Evolutionary conservation across 2,797 vertebrate genomes (phyloP).

Genomic region (Lophius americanus): DNA sequence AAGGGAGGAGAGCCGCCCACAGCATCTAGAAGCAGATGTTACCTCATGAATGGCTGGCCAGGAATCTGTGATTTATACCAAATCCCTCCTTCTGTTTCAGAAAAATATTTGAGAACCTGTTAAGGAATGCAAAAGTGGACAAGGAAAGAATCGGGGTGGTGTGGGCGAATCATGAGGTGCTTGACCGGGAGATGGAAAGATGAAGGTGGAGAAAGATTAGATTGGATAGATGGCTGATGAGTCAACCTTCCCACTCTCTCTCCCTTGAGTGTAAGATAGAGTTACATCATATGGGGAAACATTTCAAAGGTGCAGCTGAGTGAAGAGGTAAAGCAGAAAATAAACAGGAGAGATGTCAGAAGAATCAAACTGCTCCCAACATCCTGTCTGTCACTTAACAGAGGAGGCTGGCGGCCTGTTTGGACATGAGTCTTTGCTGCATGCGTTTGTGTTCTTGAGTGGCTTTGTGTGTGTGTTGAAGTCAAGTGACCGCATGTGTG

Average conservation of each 20-base stretch:
- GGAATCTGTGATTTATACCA: constrained; percentile 71
- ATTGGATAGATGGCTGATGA: constrained; percentile 33
- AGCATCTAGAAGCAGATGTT: constrained; percentile 73
- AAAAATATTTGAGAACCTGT: constrained; percentile 22
- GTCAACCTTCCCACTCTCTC: constrained; percentile 11
- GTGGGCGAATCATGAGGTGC: constrained; percentile 37
- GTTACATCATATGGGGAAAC: constrained; percentile 32
- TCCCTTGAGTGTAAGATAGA: constrained; percentile 14
- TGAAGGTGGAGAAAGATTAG: constrained; percentile 40
- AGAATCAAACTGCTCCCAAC: constrained; percentile 60
- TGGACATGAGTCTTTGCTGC: constrained; percentile 52
- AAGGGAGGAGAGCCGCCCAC: constrained; percentile 41
- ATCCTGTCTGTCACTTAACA: constrained; percentile 63
- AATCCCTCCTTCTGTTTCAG: constrained; percentile 31
- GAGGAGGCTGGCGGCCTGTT: constrained; percentile 60
- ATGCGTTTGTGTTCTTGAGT: constrained; percentile 27
- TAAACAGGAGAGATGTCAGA: constrained; percentile 46
- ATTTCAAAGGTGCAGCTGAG: constrained; percentile 47
- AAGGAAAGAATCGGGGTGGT: constrained; percentile 7
- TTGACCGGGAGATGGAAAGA: constrained; percentile 35
- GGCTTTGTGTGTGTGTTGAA: constrained; percentile 35
- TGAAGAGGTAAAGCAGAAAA: constrained; percentile 46
- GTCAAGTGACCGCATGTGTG: constrained; percentile 35
- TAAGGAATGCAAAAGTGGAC: constrained; percentile 13
- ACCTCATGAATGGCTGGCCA: constrained; percentile 56